phyloP scores from a whole-genome alignment of 2,113 vertebrate genomes.

The Anarhynchus alexandrinus region DNA sequence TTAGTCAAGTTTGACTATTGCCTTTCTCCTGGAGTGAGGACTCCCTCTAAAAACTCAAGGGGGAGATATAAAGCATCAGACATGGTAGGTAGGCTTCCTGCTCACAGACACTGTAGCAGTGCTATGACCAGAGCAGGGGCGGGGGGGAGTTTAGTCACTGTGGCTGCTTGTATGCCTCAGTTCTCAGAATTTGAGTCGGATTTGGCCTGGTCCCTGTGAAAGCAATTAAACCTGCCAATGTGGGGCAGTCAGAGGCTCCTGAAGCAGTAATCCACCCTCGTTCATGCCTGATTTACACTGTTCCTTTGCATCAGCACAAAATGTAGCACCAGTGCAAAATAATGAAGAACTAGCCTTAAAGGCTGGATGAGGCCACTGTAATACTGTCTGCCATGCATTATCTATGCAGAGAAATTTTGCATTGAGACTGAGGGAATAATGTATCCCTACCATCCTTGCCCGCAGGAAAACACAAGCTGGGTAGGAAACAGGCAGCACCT shows the following conservation, averaged over 20 bases:
- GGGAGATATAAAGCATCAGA: background rate
- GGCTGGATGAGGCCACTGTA: background rate
- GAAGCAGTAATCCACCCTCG: background rate
- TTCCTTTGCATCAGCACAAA: background rate
- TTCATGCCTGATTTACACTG: background rate
- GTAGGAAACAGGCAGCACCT: background rate
- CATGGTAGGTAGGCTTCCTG: background rate
- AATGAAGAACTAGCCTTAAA: background rate
- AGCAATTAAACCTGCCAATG: background rate
- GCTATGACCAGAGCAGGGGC: background rate
- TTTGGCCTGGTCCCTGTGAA: background rate
- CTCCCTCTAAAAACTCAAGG: background rate
- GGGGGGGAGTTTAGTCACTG: background rate
- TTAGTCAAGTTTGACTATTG: background rate
- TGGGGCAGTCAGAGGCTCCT: background rate
- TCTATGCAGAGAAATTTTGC: background rate
- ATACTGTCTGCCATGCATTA: background rate
- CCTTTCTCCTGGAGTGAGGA: background rate
- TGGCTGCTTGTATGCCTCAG: background rate
- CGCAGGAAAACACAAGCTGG: background rate
- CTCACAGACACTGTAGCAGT: background rate
- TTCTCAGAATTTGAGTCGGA: background rate
- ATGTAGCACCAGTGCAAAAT: background rate
- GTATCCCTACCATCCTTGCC: background rate
- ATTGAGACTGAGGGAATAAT: background rate